A percentile compares a stretch with the other conserved stretches of the same genome.
phyloP scores from a whole-genome alignment of 1,140 invertebrate genomes.

The Tenebrio molitor region DNA sequence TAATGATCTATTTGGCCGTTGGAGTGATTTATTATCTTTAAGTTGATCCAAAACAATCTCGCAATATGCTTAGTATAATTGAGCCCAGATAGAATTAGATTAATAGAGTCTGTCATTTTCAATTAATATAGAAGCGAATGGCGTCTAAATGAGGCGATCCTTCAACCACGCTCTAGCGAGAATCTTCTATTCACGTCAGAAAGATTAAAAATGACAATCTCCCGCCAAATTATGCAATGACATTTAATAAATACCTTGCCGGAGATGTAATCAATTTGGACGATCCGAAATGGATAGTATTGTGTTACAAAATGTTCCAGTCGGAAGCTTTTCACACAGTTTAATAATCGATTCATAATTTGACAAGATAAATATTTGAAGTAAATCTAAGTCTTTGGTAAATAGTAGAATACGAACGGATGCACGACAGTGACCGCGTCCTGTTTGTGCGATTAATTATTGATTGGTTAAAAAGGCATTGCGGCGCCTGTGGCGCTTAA shows the following conservation, averaged over 20 bases:
- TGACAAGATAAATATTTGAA: slow-evolving; percentile 44
- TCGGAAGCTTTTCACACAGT: not conserved
- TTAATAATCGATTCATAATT: slow-evolving; percentile 30
- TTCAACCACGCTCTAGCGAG: slow-evolving; percentile 30
- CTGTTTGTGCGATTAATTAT: slow-evolving; percentile 53
- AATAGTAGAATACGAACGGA: slow-evolving; percentile 21
- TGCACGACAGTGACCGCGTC: slow-evolving; percentile 25
- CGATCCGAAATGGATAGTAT: not conserved
- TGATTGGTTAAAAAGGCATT: slow-evolving; percentile 50
- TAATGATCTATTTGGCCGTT: slow-evolving; percentile 17
- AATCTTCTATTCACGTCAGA: slow-evolving; percentile 46
- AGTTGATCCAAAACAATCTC: slow-evolving; percentile 34
- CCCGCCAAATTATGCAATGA: slow-evolving; percentile 45
- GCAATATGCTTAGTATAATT: slow-evolving; percentile 46
- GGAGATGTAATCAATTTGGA: slow-evolving; percentile 28
- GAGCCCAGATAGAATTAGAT: slow-evolving; percentile 48
- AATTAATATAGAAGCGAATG: slow-evolving; percentile 53
- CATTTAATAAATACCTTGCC: slow-evolving; percentile 45
- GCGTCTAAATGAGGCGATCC: slow-evolving; percentile 51
- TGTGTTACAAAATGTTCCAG: too few species aligned
- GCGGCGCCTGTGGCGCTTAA: slow-evolving; percentile 51
- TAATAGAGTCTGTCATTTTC: slow-evolving; percentile 56
- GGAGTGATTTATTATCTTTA: slow-evolving; percentile 38
- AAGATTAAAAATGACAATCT: slow-evolving; percentile 46
- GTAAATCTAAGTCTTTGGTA: not conserved